Percentiles rank a stretch among this genome's conserved stretches.
Conservation (phyloP, 2,113 vertebrate genomes). For the Corythornis madagascariensis region DNA sequence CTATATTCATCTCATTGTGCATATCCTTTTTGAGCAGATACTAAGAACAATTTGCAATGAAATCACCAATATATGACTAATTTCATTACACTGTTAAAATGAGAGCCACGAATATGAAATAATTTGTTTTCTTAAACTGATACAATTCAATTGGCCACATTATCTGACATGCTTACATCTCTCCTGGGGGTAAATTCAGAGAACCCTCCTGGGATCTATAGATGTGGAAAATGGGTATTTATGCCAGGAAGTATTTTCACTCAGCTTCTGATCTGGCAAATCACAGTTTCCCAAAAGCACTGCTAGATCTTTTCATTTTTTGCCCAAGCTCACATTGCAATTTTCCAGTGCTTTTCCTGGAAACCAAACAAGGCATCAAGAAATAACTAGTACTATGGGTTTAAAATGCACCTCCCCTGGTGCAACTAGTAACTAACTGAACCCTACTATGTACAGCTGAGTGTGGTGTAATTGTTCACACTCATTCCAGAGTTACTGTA, state of each 20-base stretch:
- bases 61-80: not conserved
- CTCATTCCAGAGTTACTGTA: not conserved
- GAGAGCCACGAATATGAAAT: not conserved
- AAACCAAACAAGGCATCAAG: not conserved
- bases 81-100: constrained; percentile 9
- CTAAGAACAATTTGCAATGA: not conserved
- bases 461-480: not conserved
- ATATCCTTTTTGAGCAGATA: not conserved
- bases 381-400: not conserved
- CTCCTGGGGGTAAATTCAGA: not conserved
- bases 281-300: not conserved
- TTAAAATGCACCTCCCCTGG: not conserved
- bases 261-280: not conserved
- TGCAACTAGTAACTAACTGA: not conserved
- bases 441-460: not conserved
- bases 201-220: not conserved
- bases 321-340: not conserved
- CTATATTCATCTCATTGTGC: not conserved
- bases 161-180: not conserved
- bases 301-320: not conserved
- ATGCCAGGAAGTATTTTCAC: not conserved
- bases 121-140: not conserved
- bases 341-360: not conserved
- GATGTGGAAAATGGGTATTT: not conserved
- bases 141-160: not conserved